Conservation (phyloP, 30 jellyfish, hydroid and myxozoan genomes). For the Aurelia aurita region DNA sequence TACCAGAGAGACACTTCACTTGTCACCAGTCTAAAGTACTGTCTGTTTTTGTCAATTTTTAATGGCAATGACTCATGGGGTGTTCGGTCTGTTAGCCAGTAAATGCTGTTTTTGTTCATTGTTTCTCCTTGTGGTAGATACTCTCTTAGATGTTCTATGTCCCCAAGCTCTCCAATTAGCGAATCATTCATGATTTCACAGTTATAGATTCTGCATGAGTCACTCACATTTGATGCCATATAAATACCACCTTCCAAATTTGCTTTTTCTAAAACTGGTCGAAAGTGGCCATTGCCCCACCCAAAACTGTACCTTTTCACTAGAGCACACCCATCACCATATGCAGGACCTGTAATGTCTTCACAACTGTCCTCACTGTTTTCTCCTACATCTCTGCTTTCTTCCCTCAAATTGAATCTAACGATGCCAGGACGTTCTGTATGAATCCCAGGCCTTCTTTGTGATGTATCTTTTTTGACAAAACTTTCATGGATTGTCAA, state of each 20-base stretch:
- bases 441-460: conserved; percentile 71
- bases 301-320: too few species aligned
- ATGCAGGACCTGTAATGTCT: not conserved
- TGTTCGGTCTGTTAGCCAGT: conserved; percentile 76
- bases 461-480: conserved; percentile 51
- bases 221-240: conserved; percentile 59
- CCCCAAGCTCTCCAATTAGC: conserved; percentile 49
- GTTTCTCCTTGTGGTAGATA: conserved; percentile 24
- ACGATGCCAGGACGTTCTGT: conserved; percentile 63
- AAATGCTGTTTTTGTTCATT: conserved; percentile 34
- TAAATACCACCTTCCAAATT: conserved; percentile 47
- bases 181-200: conserved; percentile 36
- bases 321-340: too few species aligned
- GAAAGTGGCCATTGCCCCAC: conserved; percentile 49
- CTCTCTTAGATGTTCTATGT: conserved; percentile 56
- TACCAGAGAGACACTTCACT: conserved; percentile 62
- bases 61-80: conserved; percentile 73
- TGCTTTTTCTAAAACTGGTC: not conserved
- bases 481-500: conserved; percentile 65
- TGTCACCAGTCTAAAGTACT: conserved; percentile 56
- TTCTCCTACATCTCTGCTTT: not conserved
- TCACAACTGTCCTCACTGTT: not conserved
- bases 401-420: conserved; percentile 1
- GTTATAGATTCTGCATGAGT: conserved; percentile 62
- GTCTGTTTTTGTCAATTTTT: conserved; percentile 35